Evolutionary conservation across 1,140 invertebrate species (phyloP), one percentile per base, ranked within the genome.

Genomic region (Carcinoscorpius rotundicauda): DNA sequence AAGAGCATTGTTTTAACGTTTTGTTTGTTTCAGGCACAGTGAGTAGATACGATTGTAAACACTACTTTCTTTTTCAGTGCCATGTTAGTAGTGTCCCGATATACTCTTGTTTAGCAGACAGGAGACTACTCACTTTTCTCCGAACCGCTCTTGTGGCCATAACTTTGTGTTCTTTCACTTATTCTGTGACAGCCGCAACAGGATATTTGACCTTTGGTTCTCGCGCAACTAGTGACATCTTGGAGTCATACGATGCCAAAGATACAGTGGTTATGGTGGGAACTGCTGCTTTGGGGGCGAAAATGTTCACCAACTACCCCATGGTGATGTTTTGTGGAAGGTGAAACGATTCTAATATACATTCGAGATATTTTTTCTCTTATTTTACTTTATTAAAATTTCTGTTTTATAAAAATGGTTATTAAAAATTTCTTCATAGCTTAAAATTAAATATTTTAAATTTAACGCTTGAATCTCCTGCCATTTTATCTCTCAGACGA

Each of bases 1-100:
- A 29, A 29, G 29, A 29, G 29, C 29, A 29, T 29, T 29, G 29
- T 29, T 29, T 29, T 29, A 29, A 29, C 29, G 29, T 29, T 29
- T 29, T 29, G 29, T 29, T 29, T 29, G 29, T 29, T 29, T 29
- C 29, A 29, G 29, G 29, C 29, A 29, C 29, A 29, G 29, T 29
- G 29, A 29, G 29, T 29, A 29, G 0, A 29, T 29, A 29, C 29
- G 29, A 29, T 29, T 29, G 29, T 29, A 29, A 29, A 29, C 29
- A 29, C 29, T 29, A 29, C 29, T 29, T 29, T 29, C 29, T 29
- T 29, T 29, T 29, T 29, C 29, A 29, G 29, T 29, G 83, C 70
- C 85, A 87, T 73, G 84, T 87, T 66, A 85, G 83, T 65, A 80
- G 82, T 8, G 82, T 87, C 64, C 85, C 85, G 6, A 85, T 85